Percentiles rank a stretch among this genome's conserved stretches.
Conservation (phyloP, 2,113 vertebrate genomes). For the Oryzias curvinotus region DNA sequence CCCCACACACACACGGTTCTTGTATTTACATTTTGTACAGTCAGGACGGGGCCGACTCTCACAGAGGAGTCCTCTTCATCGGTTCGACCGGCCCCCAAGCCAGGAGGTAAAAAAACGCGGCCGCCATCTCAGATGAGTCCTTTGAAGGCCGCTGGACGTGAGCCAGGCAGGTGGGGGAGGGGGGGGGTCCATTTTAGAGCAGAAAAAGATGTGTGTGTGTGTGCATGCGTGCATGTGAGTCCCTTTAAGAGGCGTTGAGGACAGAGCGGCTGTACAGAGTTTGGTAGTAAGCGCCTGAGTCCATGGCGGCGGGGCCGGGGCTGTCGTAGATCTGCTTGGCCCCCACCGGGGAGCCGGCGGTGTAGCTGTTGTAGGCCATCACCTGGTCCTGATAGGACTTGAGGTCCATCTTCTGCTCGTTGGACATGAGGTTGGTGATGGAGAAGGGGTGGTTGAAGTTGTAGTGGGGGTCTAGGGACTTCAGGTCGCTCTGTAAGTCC, state of each 20-base stretch:
- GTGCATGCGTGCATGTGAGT: conserved; percentile 16
- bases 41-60: conserved; percentile 18
- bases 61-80: conserved; percentile 20
- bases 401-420: conserved; percentile 87
- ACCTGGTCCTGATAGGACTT: conserved; percentile 85
- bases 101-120: neutral
- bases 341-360: conserved; percentile 67
- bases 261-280: conserved; percentile 88
- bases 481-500: conserved; percentile 86
- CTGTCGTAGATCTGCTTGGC: conserved; percentile 82
- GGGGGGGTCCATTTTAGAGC: conserved; percentile 58
- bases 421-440: conserved; percentile 91
- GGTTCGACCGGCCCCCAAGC: neutral
- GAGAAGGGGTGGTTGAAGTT: conserved; percentile 94
- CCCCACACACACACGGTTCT: conserved; percentile 42
- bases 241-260: conserved; percentile 83
- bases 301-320: conserved; percentile 72
- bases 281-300: conserved; percentile 87
- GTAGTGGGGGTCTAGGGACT: conserved; percentile 87
- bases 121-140: conserved; percentile 50
- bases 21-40: conserved; percentile 78
- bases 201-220: conserved; percentile 14
- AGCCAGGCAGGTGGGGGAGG: conserved; percentile 31
- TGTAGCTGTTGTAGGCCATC: conserved; percentile 80
- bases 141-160: conserved; percentile 32